Conservation (phyloP, 2,888 invertebrate genomes). For the Eueremaeus valkanovi region DNA sequence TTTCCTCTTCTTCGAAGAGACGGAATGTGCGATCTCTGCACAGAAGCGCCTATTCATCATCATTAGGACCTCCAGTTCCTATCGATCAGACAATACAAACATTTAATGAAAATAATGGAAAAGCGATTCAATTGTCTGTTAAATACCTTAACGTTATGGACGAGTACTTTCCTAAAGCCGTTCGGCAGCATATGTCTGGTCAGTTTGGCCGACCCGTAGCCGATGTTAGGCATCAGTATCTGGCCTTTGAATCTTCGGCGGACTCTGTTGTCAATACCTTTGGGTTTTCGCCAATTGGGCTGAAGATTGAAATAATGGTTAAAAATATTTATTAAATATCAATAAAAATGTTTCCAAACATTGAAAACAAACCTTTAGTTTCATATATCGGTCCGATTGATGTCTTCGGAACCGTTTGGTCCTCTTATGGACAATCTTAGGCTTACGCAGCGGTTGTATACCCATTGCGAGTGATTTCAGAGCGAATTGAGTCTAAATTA, state of each 20-base stretch:
- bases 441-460: conserved; percentile 75
- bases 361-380: conserved; percentile 69
- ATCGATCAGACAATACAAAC: conserved; percentile 48
- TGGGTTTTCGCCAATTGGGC: conserved; percentile 99
- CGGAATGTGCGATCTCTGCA: conserved; percentile 95
- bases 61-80: conserved; percentile 94
- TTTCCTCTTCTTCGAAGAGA: conserved; percentile 96
- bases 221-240: conserved; percentile 97
- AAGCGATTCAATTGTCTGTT: neutral
- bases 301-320: conserved; percentile 53
- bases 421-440: conserved; percentile 91
- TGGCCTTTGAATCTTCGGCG: conserved; percentile 99
- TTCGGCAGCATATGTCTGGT: conserved; percentile 96
- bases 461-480: conserved; percentile 59
- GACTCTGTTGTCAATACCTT: conserved; percentile 99
- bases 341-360: neutral
- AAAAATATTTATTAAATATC: neutral
- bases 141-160: conserved; percentile 77
- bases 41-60: conserved; percentile 98
- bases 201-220: conserved; percentile 92
- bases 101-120: neutral
- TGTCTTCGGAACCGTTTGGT: conserved; percentile 97
- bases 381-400: conserved; percentile 96
- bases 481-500: neutral
- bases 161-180: conserved; percentile 92